Base-by-base conservation (phyloP, 92 coral and sea anemone genomes). In the Palythoa grandis region DNA sequence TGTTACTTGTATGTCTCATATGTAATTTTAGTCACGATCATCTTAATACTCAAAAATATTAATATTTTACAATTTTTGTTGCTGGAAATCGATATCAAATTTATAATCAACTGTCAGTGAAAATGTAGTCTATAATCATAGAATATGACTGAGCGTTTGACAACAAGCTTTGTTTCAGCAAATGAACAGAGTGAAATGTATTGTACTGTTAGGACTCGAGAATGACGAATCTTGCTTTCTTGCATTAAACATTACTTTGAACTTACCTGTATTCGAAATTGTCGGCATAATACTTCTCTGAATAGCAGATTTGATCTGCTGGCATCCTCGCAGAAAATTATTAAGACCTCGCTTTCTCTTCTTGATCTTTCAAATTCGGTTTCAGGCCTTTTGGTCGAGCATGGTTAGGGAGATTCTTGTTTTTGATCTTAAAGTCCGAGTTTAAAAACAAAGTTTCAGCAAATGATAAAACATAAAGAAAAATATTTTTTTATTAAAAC, bases 201-300 rank as follows among this genome's bases (percentile, higher is more conserved):
- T 20, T 19, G 12, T 72, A 16, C 29, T 48, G 6, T 6, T 48
- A 4, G 13, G 16, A 7, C 11, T 47, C 16, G 25, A 3, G 5
- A 8, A 5, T 74, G 7, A n/a, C 48, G 40, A 74, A 2, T n/a
- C 19, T 8, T 17, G 40, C 13, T 48, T 47, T n/a, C 19, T 8
- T 17, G 40, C 13, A 74, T 47, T n/a, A 7, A 47, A n/a, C 11
- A n/a, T 11, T 20, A 4, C 78, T 48, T 22, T 43, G 14, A 15
- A 74, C 58, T 20, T 70, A 96, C 98, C 98, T 94, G 88, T 96
- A 96, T 84, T 96, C 98, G 74, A 56, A 92, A 7, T 85, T 85
- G 6, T 92, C 98, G 73, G 94, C 98, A 75, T 78, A 92, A 86
- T 96, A 96, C 83, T 92, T 94, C 53, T 96, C 98, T 0, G 98